Evolutionary conservation across 2,797 vertebrate genomes (phyloP).

Genomic region (Allochrocebus solatus): DNA sequence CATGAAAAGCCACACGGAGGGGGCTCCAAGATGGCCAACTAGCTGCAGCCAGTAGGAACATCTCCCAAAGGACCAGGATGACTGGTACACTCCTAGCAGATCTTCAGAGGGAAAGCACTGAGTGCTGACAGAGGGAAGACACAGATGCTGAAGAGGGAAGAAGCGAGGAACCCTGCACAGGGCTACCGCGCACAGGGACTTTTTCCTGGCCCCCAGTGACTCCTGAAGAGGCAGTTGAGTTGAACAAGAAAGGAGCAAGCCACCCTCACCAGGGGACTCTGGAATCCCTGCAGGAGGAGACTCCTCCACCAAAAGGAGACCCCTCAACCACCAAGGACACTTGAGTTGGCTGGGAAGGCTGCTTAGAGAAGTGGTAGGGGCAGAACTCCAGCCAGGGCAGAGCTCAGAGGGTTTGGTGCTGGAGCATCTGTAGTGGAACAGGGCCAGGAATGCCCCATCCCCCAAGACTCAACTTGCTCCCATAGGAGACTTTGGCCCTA

Average conservation of each 20-base stretch:
- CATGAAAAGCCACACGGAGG: neutral
- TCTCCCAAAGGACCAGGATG: neutral
- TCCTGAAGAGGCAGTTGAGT: neutral
- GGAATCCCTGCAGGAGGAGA: neutral
- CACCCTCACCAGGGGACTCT: neutral
- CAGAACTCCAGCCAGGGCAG: neutral
- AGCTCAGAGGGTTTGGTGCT: neutral
- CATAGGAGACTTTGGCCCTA: neutral
- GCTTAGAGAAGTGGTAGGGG: neutral
- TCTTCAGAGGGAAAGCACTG: neutral
- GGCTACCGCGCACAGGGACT: neutral
- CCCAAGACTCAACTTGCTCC: neutral
- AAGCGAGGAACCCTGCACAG: neutral
- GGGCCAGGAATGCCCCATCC: neutral
- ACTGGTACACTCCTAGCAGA: neutral
- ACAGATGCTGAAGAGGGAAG: neutral
- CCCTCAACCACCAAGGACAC: neutral
- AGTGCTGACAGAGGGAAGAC: neutral
- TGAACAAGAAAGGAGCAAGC: neutral
- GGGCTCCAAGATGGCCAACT: neutral
- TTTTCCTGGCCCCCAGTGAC: neutral
- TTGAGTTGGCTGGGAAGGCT: neutral
- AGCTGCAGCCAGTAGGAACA: neutral
- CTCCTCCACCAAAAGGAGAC: neutral
- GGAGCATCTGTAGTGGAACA: neutral